Evolutionary conservation across 2,888 invertebrate genomes (phyloP).

Genomic region (Pandemis corylana): DNA sequence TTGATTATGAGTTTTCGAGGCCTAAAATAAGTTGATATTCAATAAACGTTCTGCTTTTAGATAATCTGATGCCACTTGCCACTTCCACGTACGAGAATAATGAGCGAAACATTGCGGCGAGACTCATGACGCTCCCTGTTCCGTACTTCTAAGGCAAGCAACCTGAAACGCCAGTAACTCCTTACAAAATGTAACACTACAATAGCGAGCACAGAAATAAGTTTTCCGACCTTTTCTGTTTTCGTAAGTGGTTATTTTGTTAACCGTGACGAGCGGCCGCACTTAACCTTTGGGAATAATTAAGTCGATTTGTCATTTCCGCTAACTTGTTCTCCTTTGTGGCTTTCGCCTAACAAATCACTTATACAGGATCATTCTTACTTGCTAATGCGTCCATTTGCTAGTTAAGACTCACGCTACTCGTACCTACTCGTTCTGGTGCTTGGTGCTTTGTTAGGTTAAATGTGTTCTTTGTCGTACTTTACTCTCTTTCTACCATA

Average conservation of each 20-base stretch:
- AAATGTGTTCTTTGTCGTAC: not conserved
- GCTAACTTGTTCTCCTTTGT: constrained; percentile 33
- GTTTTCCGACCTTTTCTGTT: constrained; percentile 28
- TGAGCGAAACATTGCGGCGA: not conserved
- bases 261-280: constrained; percentile 35
- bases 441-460: not conserved
- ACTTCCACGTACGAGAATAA: not conserved
- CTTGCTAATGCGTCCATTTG: constrained; percentile 16
- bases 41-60: too few relatives aligned
- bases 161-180: not conserved
- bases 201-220: constrained; percentile 30
- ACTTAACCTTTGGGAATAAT: constrained; percentile 39
- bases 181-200: constrained; percentile 10
- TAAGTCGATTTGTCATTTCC: constrained; percentile 40
- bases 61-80: too few relatives aligned
- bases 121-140: not conserved
- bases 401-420: not conserved
- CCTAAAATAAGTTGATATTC: too few relatives aligned
- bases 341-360: constrained; percentile 33
- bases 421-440: not conserved
- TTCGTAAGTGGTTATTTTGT: constrained; percentile 40
- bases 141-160: not conserved
- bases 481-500: not conserved
- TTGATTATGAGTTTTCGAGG: too few relatives aligned
- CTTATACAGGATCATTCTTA: constrained; percentile 13